These are phyloP conservation scores for Diplodus puntazzo DNA, from an alignment of 2,797 vertebrate species.

Conservation along the genomic window DNA sequence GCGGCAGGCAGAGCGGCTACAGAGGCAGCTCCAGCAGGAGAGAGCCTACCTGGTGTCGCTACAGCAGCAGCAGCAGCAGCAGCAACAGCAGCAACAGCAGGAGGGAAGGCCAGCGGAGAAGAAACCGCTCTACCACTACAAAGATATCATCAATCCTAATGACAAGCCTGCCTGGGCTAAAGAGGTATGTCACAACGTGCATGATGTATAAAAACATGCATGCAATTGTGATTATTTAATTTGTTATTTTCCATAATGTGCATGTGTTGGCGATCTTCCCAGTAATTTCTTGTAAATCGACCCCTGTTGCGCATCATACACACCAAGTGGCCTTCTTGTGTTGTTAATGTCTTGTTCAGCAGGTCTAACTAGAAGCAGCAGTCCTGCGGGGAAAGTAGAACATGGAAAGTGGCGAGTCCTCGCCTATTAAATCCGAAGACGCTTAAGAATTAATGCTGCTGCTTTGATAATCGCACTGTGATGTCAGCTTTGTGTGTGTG, in stretches of 20 bases:
- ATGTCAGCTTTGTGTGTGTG: constrained; percentile 37
- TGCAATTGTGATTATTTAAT: background rate
- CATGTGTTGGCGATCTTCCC: background rate
- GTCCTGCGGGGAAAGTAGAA: background rate
- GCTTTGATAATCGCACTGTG: constrained; percentile 12
- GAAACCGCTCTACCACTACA: constrained; percentile 96
- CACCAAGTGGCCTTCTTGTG: constrained; percentile 24
- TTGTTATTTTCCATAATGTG: background rate
- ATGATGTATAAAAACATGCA: constrained; percentile 26
- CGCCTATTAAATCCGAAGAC: constrained; percentile 16
- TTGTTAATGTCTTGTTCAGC: constrained; percentile 38
- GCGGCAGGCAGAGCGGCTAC: constrained; percentile 95
- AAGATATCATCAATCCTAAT: constrained; percentile 91
- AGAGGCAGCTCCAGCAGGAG: constrained; percentile 96
- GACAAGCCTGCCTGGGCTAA: constrained; percentile 98
- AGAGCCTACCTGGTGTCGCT: constrained; percentile 94
- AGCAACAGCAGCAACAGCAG: constrained; percentile 86
- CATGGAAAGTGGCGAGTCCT: constrained; percentile 1
- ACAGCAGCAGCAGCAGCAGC: constrained; percentile 88
- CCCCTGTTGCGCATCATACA: background rate
- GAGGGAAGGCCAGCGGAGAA: constrained; percentile 91
- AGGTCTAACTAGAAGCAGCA: constrained; percentile 44
- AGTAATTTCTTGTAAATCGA: constrained; percentile 2
- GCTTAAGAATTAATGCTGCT: constrained; percentile 6
- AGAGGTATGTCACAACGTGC: constrained; percentile 85